Evolutionary conservation across 2,797 vertebrate genomes (phyloP).

Genomic region (Hydrocynus forskahlii): DNA sequence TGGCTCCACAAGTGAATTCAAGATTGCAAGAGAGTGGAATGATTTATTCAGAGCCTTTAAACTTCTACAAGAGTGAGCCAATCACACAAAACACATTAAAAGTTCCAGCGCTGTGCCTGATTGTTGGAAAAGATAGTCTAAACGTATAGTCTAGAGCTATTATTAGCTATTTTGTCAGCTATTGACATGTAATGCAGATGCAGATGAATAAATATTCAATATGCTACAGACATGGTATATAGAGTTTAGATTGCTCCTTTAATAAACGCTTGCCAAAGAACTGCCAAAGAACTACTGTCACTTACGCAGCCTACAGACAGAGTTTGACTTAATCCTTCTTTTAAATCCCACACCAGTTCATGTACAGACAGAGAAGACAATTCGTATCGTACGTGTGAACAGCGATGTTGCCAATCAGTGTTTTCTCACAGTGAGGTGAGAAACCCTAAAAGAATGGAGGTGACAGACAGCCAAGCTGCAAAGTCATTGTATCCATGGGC

Average conservation of each 20-base stretch:
- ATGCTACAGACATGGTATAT: neutral
- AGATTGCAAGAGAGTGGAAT: neutral
- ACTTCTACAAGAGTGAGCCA: neutral
- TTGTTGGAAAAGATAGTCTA: neutral
- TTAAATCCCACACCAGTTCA: constrained; percentile 21
- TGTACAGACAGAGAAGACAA: constrained; percentile 17
- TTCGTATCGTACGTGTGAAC: constrained; percentile 32
- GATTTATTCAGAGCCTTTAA: constrained; percentile 23
- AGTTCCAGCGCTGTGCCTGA: neutral
- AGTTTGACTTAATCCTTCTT: neutral
- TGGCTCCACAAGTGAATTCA: neutral
- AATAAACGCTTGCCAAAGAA: neutral
- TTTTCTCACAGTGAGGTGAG: constrained; percentile 50
- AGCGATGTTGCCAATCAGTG: constrained; percentile 44
- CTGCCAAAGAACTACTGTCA: neutral
- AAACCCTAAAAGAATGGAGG: constrained; percentile 44
- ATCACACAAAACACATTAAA: neutral
- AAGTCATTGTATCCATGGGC: constrained; percentile 19
- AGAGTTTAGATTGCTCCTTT: neutral
- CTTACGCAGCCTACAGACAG: neutral
- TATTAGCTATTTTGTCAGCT: too few species aligned
- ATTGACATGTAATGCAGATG: too few species aligned
- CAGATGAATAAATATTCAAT: neutral
- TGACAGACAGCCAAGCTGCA: constrained; percentile 40
- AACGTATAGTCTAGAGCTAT: neutral